Evolutionary conservation across 2,797 vertebrate species (phyloP), one percentile per base, ranked within the genome.

Genomic region (Echiichthys vipera): DNA sequence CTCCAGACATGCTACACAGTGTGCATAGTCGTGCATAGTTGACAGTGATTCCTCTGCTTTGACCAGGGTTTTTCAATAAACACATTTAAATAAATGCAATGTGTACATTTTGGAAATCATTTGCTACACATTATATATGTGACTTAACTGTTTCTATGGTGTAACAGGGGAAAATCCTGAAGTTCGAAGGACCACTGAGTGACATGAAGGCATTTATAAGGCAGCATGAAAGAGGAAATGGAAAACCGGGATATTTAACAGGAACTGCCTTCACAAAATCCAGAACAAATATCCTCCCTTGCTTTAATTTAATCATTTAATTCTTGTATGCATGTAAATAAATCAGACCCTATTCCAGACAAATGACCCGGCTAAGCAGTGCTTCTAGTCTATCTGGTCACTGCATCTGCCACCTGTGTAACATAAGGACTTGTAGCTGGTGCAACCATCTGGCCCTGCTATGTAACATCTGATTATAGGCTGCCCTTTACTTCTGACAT

Each of bases 341-440:
- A 53, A 76, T 29, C 30, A 67, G 39, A 13, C 1, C 15, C 27
- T 65, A 11, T 34, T 55, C 39, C 29, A 80, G 24, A 73, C 20
- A 64, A 74, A 61, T 71, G 71, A 80, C 34, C 45, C 18, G 0
- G n/a, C 13, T 75, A 80, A 81, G 56, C 47, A n/a, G 53, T 39
- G 49, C 50, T 30, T 72, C 43, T 64, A 24, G 24, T 71, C 65
- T 40, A 43, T 62, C 70, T 71, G 49, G 40, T 27, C 42, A 73
- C 71, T 59, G 65, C 17, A 66, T 64, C 51, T 74, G 81, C 71
- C 66, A 81, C 68, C 59, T 43, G 51, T 71, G 66, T 68, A 77
- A 83, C 61, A 78, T 59, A 63, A 85, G 61, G 45, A 71, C 43
- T 7, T n/a, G n/a, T 69, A 49, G 43, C 68, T 34, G 25, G 10